Percentiles rank a stretch among this genome's conserved stretches.
These are phyloP conservation scores for Heterochromis multidens DNA, from an alignment of 2,113 vertebrate genomes.

Conservation along the genomic window DNA sequence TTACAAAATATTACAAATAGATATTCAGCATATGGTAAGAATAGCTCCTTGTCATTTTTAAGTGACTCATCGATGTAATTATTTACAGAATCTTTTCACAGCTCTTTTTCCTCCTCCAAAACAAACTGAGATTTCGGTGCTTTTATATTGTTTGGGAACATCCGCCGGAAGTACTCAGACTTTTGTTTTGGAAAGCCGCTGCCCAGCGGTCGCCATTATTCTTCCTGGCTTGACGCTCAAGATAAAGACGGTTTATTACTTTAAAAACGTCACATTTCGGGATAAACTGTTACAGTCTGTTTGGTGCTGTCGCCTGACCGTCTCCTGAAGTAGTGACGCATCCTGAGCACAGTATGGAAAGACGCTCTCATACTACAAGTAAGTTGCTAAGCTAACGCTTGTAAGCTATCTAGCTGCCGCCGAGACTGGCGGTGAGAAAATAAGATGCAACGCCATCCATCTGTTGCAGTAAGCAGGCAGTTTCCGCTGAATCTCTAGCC, in stretches of 20 bases:
- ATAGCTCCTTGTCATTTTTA: neutral
- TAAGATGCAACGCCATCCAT: neutral
- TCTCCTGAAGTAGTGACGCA: neutral
- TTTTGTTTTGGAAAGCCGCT: conserved; percentile 73
- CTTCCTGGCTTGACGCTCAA: conserved; percentile 67
- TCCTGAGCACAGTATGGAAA: conserved; percentile 44
- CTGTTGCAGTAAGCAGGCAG: neutral
- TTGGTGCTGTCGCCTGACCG: neutral
- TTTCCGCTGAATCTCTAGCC: neutral
- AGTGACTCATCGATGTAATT: no score
- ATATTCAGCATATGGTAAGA: no score
- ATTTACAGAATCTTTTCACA: neutral
- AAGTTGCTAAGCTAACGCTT: conserved; percentile 61
- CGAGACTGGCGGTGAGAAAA: neutral
- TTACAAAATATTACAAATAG: no score
- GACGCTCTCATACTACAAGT: conserved; percentile 49
- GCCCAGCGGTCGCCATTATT: conserved; percentile 64
- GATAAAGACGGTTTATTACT: conserved; percentile 31
- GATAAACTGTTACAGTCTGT: fast-evolving
- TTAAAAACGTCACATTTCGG: neutral
- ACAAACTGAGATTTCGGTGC: neutral
- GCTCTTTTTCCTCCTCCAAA: neutral
- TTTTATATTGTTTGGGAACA: conserved; percentile 42
- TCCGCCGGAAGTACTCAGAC: conserved; percentile 57
- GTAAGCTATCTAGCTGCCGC: conserved; percentile 43